Conservation (phyloP, 2,797 vertebrate genomes). For the Lindbergichthys nudifrons region DNA sequence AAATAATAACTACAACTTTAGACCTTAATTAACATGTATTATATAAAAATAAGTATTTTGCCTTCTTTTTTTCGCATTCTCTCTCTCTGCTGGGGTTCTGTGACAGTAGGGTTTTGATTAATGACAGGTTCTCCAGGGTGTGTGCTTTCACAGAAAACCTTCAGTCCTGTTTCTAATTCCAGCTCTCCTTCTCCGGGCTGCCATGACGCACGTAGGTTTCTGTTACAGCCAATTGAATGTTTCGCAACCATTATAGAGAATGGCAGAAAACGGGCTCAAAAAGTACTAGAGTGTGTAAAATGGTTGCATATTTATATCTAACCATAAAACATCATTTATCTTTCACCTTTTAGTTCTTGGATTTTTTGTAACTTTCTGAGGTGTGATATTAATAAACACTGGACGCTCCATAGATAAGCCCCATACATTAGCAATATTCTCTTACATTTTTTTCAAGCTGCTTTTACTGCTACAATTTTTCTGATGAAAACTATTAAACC, state of each 20-base stretch:
- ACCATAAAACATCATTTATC: slow-evolving; percentile 10
- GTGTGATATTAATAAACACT: slow-evolving; percentile 35
- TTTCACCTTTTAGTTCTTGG: background rate
- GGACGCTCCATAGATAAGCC: background rate
- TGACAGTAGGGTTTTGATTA: slow-evolving; percentile 20
- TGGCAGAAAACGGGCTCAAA: background rate
- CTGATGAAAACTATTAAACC: background rate
- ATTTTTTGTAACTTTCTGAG: slow-evolving; percentile 2
- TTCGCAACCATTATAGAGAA: background rate
- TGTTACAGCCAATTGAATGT: slow-evolving; percentile 24
- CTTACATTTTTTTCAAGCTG: background rate
- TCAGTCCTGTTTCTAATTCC: slow-evolving; percentile 25
- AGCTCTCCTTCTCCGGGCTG: slow-evolving; percentile 18
- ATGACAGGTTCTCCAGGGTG: slow-evolving; percentile 32
- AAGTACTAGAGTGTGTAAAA: background rate
- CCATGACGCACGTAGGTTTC: slow-evolving; percentile 30
- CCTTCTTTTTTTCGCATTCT: background rate
- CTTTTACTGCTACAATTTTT: background rate
- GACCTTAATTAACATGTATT: background rate
- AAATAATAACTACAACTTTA: background rate
- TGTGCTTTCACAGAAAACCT: slow-evolving; percentile 16
- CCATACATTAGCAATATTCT: background rate
- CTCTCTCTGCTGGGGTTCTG: too few species aligned
- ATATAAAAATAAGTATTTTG: background rate
- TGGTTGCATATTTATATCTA: slow-evolving; percentile 5